Base-by-base conservation (phyloP, 1,140 invertebrate genomes). In the Delia radicum region DNA sequence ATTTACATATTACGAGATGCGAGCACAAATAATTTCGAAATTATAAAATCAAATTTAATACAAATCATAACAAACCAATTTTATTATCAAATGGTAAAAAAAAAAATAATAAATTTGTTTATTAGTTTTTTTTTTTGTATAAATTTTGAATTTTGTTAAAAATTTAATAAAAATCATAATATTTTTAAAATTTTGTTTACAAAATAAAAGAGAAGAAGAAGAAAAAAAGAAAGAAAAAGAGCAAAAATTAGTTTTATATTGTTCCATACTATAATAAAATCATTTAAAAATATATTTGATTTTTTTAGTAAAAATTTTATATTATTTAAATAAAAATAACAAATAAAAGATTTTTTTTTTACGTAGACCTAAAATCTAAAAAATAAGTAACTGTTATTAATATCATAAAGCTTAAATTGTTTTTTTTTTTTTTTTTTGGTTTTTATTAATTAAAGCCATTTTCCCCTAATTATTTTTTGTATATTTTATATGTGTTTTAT, bases 211-310 rank as follows among this genome's bases (percentile, higher is more conserved):
- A 69, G 29, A 33, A 69, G 8, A 37, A 69, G 21, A 24, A 69
- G 29, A 85, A 84, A 77, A 72, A 84, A 84, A 82, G 81, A 85
- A 85, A 85, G 84, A 82, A 85, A 82, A 85, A 85, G 79, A 85
- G 79, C 79, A 85, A 80, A 84, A 85, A 83, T 85, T 85, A 85
- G 83, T 85, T 81, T 67, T 55, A 73, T 46, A 73, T 74, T 75
- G 33, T 75, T n/a, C 18, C 26, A 24, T 62, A 62, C 48, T 55
- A 55, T 55, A 55, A n/a, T n/a, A n/a, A n/a, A n/a, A n/a, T n/a
- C n/a, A n/a, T n/a, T n/a, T n/a, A n/a, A n/a, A n/a, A n/a, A n/a
- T n/a, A n/a, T n/a, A n/a, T n/a, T n/a, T n/a, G n/a, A n/a, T n/a
- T n/a, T n/a, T n/a, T n/a, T n/a, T n/a, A n/a, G n/a, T n/a, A n/a